Conservation (phyloP, 2,888 invertebrate species). For the Oscheius sp. region DNA sequence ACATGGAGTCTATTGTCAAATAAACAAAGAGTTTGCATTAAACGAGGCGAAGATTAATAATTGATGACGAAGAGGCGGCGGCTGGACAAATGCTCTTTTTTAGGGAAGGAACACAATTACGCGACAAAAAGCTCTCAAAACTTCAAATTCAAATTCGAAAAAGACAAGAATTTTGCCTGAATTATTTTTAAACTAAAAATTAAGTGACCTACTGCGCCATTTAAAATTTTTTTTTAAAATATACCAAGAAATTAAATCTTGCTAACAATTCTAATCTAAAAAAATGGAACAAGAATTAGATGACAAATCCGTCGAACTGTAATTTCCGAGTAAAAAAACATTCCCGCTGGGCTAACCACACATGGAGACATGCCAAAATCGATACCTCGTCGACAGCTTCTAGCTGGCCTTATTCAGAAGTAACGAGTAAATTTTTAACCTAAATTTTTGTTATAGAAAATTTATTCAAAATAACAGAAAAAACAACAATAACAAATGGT, state of each 20-base stretch:
- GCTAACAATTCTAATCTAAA: background rate
- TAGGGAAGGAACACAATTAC: constrained; percentile 24
- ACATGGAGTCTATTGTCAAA: background rate
- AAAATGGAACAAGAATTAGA: background rate
- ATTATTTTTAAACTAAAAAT: too few relatives aligned
- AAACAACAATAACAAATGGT: background rate
- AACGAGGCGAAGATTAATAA: constrained; percentile 3
- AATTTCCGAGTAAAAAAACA: background rate
- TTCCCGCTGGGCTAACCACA: constrained; percentile 6
- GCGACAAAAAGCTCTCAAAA: too few relatives aligned
- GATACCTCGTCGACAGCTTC: background rate
- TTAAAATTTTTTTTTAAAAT: too few relatives aligned
- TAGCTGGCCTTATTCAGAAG: too few relatives aligned
- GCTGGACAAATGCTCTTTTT: constrained; percentile 20
- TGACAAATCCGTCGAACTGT: background rate
- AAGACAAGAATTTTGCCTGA: too few relatives aligned
- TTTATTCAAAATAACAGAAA: background rate
- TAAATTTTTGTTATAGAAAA: background rate
- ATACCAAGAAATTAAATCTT: too few relatives aligned
- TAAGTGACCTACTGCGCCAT: too few relatives aligned
- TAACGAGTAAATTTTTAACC: too few relatives aligned
- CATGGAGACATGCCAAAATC: constrained; percentile 13
- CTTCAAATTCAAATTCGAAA: too few relatives aligned
- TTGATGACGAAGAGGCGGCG: constrained; percentile 9
- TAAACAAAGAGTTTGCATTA: background rate